phyloP scores from a whole-genome alignment of 1,140 invertebrate species.

The Nephila pilipes region DNA sequence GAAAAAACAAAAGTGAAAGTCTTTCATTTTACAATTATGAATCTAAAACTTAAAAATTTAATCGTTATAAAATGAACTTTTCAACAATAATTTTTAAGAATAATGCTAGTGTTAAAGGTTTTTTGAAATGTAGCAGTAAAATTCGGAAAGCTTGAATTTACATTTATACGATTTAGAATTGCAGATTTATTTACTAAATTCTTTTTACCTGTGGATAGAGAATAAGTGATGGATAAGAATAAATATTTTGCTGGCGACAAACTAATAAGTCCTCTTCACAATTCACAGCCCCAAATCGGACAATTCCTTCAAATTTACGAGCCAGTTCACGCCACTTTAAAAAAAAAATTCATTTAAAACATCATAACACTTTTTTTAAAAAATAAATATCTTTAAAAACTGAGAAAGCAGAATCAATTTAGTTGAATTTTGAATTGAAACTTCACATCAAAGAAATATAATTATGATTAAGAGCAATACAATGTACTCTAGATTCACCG shows the following conservation, averaged over 20 bases:
- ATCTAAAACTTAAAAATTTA: too few species aligned
- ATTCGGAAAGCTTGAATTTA: not conserved
- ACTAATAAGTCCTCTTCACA: conserved; percentile 89
- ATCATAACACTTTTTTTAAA: not conserved
- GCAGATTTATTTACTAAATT: not conserved
- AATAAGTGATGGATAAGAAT: conserved; percentile 87
- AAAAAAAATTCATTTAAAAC: not conserved
- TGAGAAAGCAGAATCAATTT: too few species aligned
- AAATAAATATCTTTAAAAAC: not conserved
- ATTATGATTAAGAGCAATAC: too few species aligned
- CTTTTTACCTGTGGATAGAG: conserved; percentile 83
- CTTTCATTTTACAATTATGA: too few species aligned
- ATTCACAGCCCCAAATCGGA: conserved; percentile 90
- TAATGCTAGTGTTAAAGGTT: too few species aligned
- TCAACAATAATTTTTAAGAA: too few species aligned
- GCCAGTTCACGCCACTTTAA: conserved; percentile 90
- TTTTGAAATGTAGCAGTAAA: too few species aligned
- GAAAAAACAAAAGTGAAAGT: too few species aligned
- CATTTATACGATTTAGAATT: not conserved
- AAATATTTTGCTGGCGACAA: conserved; percentile 86
- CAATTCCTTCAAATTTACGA: conserved; percentile 86
- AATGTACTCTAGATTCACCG: too few species aligned
- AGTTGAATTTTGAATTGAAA: too few species aligned
- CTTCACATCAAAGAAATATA: too few species aligned
- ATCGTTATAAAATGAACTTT: too few species aligned